phyloP scores from a whole-genome alignment of 2,113 vertebrate species.

The Myodes glareolus region DNA sequence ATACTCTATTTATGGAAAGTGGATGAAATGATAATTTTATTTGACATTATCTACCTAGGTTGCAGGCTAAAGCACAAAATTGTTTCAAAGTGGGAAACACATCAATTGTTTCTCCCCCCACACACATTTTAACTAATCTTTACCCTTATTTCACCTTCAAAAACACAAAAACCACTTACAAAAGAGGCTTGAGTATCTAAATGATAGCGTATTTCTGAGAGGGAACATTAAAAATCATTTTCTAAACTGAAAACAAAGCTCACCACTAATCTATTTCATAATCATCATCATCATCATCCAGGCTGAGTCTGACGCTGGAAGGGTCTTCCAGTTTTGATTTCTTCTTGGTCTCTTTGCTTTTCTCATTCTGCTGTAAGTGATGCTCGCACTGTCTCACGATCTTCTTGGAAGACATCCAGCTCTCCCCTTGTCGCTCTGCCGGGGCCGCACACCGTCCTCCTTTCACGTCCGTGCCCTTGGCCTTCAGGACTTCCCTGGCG shows the following conservation, averaged over 20 bases:
- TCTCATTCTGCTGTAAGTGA: slow-evolving; percentile 68
- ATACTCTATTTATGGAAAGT: slow-evolving; percentile 10
- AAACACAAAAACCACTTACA: neutral
- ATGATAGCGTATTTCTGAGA: neutral
- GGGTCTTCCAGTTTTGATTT: slow-evolving; percentile 76
- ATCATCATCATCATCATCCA: slow-evolving; percentile 88
- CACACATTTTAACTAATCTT: neutral
- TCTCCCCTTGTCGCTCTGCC: slow-evolving; percentile 85
- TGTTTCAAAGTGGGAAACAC: slow-evolving; percentile 1
- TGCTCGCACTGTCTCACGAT: slow-evolving; percentile 86
- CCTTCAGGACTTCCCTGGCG: slow-evolving; percentile 83
- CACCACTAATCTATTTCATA: slow-evolving; percentile 86
- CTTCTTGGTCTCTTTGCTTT: slow-evolving; percentile 81
- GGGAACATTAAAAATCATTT: neutral
- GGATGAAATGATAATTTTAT: slow-evolving; percentile 29
- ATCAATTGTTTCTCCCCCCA: neutral
- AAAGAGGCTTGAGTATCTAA: slow-evolving; percentile 23
- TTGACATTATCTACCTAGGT: slow-evolving; percentile 9
- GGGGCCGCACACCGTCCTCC: slow-evolving; percentile 86
- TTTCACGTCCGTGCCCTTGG: slow-evolving; percentile 87
- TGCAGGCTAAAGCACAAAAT: slow-evolving; percentile 8
- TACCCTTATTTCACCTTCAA: slow-evolving; percentile 29
- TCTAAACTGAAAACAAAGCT: neutral
- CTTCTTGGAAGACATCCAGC: slow-evolving; percentile 88
- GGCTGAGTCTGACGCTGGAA: slow-evolving; percentile 57